Evolutionary conservation across 92 coral and sea anemone species (phyloP).

Genomic region (Micromussa lordhowensis): DNA sequence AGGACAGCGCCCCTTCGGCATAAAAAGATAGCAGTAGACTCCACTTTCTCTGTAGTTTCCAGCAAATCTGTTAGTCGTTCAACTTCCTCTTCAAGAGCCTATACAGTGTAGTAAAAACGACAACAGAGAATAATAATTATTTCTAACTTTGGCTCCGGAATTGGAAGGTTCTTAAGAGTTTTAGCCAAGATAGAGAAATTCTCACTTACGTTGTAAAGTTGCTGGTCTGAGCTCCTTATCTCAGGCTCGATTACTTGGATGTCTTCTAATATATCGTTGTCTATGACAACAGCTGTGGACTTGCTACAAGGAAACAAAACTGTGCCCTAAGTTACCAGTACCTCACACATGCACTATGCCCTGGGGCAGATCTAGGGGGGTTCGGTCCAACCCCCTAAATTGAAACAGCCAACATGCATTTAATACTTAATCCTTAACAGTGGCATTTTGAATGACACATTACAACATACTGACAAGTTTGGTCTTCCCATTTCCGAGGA

Average conservation of each 20-base stretch:
- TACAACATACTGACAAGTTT: too few species aligned
- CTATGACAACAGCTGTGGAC: conserved; percentile 56
- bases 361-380: too few species aligned
- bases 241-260: conserved; percentile 93
- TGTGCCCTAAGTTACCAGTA: background rate
- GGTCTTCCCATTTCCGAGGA: too few species aligned
- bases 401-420: too few species aligned
- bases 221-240: conserved; percentile 72
- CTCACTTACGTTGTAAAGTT: conserved; percentile 73
- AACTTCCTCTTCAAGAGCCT: conserved; percentile 84
- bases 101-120: background rate
- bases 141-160: too few species aligned
- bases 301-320: conserved; percentile 53
- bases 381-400: too few species aligned
- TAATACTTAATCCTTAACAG: too few species aligned
- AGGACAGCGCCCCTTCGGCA: conserved; percentile 94
- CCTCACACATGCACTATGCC: too few species aligned
- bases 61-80: conserved; percentile 73
- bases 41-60: conserved; percentile 73
- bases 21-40: conserved; percentile 77
- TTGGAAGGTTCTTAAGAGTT: too few species aligned
- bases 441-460: too few species aligned
- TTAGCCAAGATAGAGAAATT: background rate
- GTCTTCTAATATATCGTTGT: conserved; percentile 81
- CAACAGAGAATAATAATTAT: too few species aligned